Percentiles rank a stretch among this genome's conserved stretches.
These are phyloP conservation scores for Hyaena hyaena DNA, from an alignment of 2,113 vertebrate species.

Conservation along the genomic window DNA sequence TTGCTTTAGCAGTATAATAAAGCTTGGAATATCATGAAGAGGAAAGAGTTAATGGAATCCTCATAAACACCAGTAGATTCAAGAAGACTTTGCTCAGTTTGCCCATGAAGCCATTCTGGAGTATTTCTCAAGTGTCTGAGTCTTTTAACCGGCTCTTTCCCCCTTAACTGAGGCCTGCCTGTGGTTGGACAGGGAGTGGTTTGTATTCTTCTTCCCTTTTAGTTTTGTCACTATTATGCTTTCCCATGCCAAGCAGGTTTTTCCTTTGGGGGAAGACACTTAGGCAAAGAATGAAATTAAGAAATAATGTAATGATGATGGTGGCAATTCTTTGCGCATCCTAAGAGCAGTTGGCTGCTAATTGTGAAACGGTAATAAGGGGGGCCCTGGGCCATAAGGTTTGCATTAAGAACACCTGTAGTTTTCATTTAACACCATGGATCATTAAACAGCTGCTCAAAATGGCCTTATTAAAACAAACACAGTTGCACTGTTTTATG, in stretches of 20 bases:
- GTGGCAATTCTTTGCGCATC: constrained; percentile 63
- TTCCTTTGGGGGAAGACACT: constrained; percentile 66
- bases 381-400: constrained; percentile 68
- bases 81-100: constrained; percentile 20
- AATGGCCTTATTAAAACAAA: constrained; percentile 74
- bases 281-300: constrained; percentile 65
- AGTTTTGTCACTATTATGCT: constrained; percentile 54
- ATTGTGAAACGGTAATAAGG: constrained; percentile 69
- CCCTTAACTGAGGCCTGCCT: background rate
- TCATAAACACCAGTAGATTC: background rate
- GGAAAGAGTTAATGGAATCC: background rate
- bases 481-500: constrained; percentile 77
- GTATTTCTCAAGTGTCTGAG: background rate
- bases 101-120: background rate
- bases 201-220: constrained; percentile 50
- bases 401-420: constrained; percentile 75
- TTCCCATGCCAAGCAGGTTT: constrained; percentile 46
- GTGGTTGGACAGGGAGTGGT: background rate
- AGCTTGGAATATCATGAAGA: constrained; percentile 28
- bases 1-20: constrained; percentile 1
- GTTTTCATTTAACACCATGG: constrained; percentile 74
- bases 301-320: constrained; percentile 61
- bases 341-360: constrained; percentile 74
- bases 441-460: constrained; percentile 79
- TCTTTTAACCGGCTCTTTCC: background rate